Evolutionary conservation across 2,888 invertebrate genomes (phyloP), one percentile per base, ranked within the genome.

Genomic region (Cerastis rubricosa): DNA sequence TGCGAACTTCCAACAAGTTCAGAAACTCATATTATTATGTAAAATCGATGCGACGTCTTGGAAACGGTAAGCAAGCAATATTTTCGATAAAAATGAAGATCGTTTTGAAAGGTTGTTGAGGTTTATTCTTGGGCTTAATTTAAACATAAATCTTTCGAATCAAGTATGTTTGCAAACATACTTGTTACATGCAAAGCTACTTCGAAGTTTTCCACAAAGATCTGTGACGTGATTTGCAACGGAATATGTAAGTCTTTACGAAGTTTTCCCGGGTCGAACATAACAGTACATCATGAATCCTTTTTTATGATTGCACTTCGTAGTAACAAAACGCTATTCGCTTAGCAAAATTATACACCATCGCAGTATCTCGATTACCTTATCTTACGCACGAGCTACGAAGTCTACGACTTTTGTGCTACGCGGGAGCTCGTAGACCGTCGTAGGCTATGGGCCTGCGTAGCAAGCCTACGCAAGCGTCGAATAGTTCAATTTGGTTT

Each of bases 41-140:
- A 71, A 76, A 76, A 79, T 77, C 71, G 66, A 83, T 71, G 76
- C 25, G 71, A 67, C 70, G 76, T 51, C 72, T 73, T 73, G 72
- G 74, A 80, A 78, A 74, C 66, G 87, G 87, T 88, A 84, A 88
- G 87, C 74, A 71, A 78, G 40, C 64, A 63, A 69, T 79, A 82
- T 59, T 76, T 81, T 75, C 40, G 73, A n/a, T 83, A 65, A 80
- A 71, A 73, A 66, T 54, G 5, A 64, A 35, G 57, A n/a, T 69
- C 1, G 51, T n/a, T 72, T 72, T 54, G 4, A 63, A 77, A 75
- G 22, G 69, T 68, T 74, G 40, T 45, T 49, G 64, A 65, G 43
- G 51, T 72, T 74, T 69, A 71, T 71, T 69, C 59, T 25, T 59
- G 7, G n/a, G 45, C 51, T 64, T 54, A 68, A 51, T 25, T 57